A percentile compares a stretch with the other conserved stretches of the same genome.
phyloP scores from a whole-genome alignment of 2,888 invertebrate species.

The Hyalella azteca region DNA sequence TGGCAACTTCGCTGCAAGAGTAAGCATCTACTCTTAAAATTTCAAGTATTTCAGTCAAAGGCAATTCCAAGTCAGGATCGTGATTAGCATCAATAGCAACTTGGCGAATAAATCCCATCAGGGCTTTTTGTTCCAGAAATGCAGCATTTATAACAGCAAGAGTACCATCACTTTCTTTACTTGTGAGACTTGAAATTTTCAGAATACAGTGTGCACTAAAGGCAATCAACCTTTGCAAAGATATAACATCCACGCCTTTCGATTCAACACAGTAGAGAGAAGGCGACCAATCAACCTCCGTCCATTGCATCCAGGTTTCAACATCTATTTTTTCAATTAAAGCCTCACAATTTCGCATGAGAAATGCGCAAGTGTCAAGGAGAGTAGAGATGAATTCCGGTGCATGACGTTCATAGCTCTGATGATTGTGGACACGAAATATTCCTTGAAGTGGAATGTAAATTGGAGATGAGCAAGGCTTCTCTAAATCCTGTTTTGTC shows the following conservation, averaged over 20 bases:
- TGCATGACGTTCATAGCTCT: background rate
- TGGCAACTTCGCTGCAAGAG: background rate
- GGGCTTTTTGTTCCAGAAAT: background rate
- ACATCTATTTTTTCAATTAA: background rate
- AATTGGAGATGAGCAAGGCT: background rate
- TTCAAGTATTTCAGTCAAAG: background rate
- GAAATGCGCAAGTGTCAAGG: background rate
- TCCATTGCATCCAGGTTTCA: background rate
- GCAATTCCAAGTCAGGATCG: background rate
- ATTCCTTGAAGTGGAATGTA: background rate
- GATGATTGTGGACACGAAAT: background rate
- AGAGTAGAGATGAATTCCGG: background rate
- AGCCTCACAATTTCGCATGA: background rate
- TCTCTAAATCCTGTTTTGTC: background rate
- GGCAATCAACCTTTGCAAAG: background rate
- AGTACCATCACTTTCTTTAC: background rate
- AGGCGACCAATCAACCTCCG: background rate
- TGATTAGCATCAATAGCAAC: background rate
- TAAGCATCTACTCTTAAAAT: background rate
- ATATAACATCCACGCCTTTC: too few species aligned
- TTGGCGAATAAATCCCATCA: background rate
- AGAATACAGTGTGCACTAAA: conserved; percentile 4
- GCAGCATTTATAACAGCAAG: background rate
- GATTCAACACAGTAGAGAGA: background rate
- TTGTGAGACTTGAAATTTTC: background rate